These are phyloP conservation scores for Megaptera novaeangliae DNA, from an alignment of 2,113 vertebrate species.

Conservation along the genomic window DNA sequence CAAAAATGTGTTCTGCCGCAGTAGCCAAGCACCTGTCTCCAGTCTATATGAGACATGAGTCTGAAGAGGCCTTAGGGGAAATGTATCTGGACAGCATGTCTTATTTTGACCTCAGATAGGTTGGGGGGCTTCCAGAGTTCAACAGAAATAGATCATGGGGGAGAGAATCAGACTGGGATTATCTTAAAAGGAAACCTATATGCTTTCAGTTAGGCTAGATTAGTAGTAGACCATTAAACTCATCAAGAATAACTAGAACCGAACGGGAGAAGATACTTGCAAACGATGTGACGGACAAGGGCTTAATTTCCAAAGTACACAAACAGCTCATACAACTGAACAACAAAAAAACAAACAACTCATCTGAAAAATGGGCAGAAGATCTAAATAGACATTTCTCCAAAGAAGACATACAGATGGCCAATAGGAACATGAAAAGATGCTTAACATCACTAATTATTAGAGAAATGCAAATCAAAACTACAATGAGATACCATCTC, in stretches of 20 bases:
- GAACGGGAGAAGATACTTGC: too few species aligned
- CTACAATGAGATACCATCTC: too few species aligned
- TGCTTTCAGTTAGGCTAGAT: background rate
- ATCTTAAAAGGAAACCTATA: background rate
- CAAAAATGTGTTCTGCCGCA: background rate
- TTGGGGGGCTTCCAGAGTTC: accelerated
- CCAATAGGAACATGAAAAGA: too few species aligned
- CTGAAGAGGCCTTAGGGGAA: background rate
- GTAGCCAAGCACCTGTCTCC: background rate
- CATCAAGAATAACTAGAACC: background rate
- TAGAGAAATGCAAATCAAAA: too few species aligned
- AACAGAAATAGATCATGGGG: background rate
- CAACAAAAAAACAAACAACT: too few species aligned
- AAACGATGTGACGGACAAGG: accelerated
- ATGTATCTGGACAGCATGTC: background rate
- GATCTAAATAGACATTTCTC: too few species aligned
- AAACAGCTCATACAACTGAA: too few species aligned
- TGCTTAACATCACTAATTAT: too few species aligned
- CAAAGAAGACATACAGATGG: too few species aligned
- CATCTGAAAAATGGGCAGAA: too few species aligned
- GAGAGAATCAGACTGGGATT: background rate
- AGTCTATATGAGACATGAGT: background rate
- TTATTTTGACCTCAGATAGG: background rate
- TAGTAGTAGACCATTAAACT: background rate
- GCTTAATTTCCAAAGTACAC: too few species aligned